phyloP scores from a whole-genome alignment of 2,113 vertebrate species.

The Amblyopsis rosae region DNA sequence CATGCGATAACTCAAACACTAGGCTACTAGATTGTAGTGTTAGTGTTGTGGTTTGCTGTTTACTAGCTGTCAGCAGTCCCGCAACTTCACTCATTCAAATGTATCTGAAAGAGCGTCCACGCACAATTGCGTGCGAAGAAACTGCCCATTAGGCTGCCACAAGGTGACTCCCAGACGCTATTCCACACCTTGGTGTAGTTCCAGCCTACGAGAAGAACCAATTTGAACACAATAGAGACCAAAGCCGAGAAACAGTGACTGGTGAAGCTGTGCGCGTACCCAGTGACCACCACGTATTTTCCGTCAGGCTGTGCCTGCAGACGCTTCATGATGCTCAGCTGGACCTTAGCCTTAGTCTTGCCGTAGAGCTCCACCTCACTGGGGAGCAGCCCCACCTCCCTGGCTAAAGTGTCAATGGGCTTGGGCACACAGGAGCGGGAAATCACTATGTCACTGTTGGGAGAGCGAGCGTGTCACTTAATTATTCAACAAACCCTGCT shows the following conservation, averaged over 20 bases:
- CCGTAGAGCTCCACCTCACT: constrained; percentile 92
- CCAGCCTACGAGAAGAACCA: background rate
- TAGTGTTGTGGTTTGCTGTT: no score
- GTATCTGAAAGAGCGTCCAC: no score
- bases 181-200: no score
- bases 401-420: constrained; percentile 80
- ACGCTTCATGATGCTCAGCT: constrained; percentile 82
- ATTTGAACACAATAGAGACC: background rate
- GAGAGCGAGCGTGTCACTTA: background rate
- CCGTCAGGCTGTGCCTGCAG: constrained; percentile 86
- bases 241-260: background rate
- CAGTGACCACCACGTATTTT: constrained; percentile 96
- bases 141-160: no score
- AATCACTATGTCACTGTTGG: constrained; percentile 89
- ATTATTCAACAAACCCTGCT: constrained; percentile 5
- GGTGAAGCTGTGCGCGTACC: constrained; percentile 73
- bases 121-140: no score
- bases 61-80: no score
- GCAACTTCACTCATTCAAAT: no score
- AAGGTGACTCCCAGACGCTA: background rate
- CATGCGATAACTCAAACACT: no score
- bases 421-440: constrained; percentile 89
- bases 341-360: constrained; percentile 93
- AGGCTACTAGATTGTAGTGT: no score
- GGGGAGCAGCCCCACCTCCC: constrained; percentile 86